A percentile compares a stretch with the other conserved stretches of the same genome.
Conservation (phyloP, 2,888 invertebrate genomes). For the Apodemia zela region DNA sequence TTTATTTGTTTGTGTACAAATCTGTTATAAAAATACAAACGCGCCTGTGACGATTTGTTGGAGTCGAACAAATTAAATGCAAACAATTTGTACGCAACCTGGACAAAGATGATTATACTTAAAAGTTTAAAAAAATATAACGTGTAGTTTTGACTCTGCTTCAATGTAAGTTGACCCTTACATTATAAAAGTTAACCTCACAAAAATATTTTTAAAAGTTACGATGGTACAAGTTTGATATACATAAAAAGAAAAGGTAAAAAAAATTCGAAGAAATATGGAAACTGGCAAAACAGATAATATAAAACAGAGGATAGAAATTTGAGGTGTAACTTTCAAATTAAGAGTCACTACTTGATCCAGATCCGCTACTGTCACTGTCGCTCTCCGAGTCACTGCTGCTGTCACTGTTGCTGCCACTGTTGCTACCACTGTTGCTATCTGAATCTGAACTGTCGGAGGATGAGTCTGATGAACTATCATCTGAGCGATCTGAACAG, state of each 20-base stretch:
- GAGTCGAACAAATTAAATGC: too few species aligned
- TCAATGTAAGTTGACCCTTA: slow-evolving; percentile 20
- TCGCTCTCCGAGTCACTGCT: slow-evolving; percentile 51
- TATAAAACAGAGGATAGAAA: slow-evolving; percentile 18
- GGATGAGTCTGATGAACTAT: slow-evolving; percentile 53
- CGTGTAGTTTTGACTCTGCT: too few species aligned
- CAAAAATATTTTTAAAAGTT: slow-evolving; percentile 18
- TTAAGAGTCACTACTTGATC: slow-evolving; percentile 48
- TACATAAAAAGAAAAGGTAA: background rate
- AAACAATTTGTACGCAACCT: too few species aligned
- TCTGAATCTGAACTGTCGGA: slow-evolving; percentile 52
- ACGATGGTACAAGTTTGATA: slow-evolving; percentile 1
- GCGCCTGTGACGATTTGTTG: too few species aligned
- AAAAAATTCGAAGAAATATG: slow-evolving; percentile 7
- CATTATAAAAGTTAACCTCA: slow-evolving; percentile 32
- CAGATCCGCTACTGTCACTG: slow-evolving; percentile 45
- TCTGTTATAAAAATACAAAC: too few species aligned
- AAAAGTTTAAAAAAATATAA: too few species aligned
- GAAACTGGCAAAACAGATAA: slow-evolving; percentile 10
- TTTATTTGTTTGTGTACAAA: too few species aligned
- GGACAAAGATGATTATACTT: too few species aligned
- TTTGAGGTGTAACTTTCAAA: slow-evolving; percentile 21
- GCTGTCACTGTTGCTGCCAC: slow-evolving; percentile 48
- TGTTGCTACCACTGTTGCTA: slow-evolving; percentile 41
- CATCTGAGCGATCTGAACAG: slow-evolving; percentile 53